These are phyloP conservation scores for Diadophis punctatus DNA, from an alignment of 2,113 vertebrate genomes.

Conservation along the genomic window DNA sequence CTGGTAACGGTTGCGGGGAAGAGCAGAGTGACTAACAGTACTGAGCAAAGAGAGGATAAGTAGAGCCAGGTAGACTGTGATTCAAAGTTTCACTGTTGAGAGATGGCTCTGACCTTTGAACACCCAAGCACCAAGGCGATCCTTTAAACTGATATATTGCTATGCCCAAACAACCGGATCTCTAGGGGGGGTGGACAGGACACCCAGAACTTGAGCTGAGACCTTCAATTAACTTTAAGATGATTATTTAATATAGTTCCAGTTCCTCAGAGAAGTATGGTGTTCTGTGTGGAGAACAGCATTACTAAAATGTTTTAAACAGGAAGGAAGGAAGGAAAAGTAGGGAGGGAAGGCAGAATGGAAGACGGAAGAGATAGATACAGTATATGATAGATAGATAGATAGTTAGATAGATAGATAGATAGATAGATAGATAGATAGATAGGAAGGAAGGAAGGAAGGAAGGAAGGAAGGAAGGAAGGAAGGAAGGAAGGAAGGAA, in stretches of 20 bases:
- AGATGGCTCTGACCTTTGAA: not conserved
- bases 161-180: not conserved
- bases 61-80: not conserved
- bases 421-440: no score
- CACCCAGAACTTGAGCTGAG: not conserved
- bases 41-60: not conserved
- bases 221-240: not conserved
- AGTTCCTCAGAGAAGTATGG: not conserved
- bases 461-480: not conserved
- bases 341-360: not conserved
- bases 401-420: no score
- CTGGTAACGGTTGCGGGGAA: not conserved
- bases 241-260: not conserved
- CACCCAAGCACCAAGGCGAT: not conserved
- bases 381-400: no score
- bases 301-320: not conserved
- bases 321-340: not conserved
- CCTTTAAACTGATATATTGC: not conserved
- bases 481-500: not conserved
- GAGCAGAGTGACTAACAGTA: not conserved
- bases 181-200: fast-evolving
- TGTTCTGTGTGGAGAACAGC: not conserved
- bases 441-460: no score
- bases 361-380: no score
- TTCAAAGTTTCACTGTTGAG: not conserved